Evolutionary conservation across 2,113 vertebrate species (phyloP).

Genomic region (Odocoileus virginianus): DNA sequence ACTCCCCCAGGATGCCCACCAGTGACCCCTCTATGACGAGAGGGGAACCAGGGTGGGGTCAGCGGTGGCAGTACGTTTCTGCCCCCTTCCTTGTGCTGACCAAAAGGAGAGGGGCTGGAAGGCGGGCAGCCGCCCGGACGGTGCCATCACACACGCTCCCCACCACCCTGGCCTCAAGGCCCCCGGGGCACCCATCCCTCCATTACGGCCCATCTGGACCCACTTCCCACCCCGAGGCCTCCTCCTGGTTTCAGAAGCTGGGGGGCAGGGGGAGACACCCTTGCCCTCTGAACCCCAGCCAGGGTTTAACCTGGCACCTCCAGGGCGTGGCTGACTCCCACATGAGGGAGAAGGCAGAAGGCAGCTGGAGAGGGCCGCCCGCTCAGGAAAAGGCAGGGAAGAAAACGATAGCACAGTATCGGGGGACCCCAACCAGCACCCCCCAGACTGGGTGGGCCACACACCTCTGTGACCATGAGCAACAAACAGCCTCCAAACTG

Average conservation of each 20-base stretch:
- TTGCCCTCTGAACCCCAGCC: background rate
- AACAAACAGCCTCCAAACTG: background rate
- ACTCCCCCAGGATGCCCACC: background rate
- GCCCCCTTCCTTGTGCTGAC: background rate
- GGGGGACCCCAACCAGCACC: accelerated
- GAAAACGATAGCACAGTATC: accelerated
- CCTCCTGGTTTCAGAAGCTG: background rate
- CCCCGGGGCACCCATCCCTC: too few species aligned
- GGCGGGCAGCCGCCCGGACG: accelerated
- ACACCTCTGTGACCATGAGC: accelerated
- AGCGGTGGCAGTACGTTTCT: background rate
- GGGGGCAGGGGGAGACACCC: background rate
- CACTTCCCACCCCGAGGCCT: background rate
- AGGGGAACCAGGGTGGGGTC: background rate
- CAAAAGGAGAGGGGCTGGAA: background rate
- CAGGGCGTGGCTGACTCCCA: background rate
- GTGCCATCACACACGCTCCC: too few species aligned
- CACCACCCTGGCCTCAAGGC: background rate
- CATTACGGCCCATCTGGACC: background rate
- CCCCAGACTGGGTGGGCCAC: background rate
- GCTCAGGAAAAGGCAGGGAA: background rate
- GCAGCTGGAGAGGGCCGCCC: background rate
- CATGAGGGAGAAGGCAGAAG: too few species aligned
- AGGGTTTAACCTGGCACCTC: too few species aligned
- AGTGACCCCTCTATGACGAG: background rate